These are phyloP conservation scores for Pseudopipra pipra DNA, from an alignment of 2,113 vertebrate species.

Conservation along the genomic window DNA sequence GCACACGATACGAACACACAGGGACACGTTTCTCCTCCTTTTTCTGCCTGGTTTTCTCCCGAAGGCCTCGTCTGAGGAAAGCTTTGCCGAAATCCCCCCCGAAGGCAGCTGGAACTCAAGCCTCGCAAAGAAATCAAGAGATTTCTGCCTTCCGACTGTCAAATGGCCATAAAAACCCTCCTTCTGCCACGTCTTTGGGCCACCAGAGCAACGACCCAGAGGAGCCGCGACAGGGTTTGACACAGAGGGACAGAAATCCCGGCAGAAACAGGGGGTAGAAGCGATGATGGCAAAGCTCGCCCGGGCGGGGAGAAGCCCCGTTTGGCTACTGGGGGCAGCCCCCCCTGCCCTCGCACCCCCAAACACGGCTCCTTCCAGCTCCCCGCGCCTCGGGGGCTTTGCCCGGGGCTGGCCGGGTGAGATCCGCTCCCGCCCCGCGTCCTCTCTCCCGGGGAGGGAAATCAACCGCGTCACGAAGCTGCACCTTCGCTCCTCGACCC, in stretches of 20 bases:
- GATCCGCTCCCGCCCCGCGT: background rate
- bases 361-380: too few relatives aligned
- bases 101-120: background rate
- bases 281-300: fast-evolving
- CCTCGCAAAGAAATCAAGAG: background rate
- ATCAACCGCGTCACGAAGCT: background rate
- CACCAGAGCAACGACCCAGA: background rate
- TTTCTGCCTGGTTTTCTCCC: background rate
- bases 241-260: background rate
- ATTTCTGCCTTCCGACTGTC: background rate
- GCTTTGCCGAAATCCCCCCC: background rate
- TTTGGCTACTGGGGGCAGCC: background rate
- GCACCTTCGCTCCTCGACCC: background rate
- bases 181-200: background rate
- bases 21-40: fast-evolving
- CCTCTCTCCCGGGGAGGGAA: background rate
- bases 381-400: background rate
- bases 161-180: background rate
- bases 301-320: fast-evolving
- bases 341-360: fast-evolving
- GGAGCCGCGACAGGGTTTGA: background rate
- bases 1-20: background rate
- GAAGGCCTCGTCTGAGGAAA: background rate
- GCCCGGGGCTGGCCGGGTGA: background rate
- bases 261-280: fast-evolving